Evolutionary conservation across 2,113 vertebrate genomes (phyloP).

Genomic region (Sapayoa aenigma): DNA sequence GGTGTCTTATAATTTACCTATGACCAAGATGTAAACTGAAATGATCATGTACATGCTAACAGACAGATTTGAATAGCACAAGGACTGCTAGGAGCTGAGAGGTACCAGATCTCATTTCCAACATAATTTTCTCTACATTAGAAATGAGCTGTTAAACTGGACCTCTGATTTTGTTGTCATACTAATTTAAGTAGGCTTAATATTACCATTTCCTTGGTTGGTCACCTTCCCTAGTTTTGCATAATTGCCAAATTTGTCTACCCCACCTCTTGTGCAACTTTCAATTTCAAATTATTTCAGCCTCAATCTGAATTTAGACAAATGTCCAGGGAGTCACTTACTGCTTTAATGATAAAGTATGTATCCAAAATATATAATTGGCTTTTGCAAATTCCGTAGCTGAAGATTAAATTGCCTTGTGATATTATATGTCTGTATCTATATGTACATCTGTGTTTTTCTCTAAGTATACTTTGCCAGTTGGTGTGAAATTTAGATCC

Average conservation of each 20-base stretch:
- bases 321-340: neutral
- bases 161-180: neutral
- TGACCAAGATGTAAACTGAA: neutral
- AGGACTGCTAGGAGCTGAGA: neutral
- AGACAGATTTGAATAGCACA: neutral
- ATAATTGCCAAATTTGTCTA: conserved; percentile 15
- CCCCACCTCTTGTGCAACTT: neutral
- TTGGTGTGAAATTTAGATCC: neutral
- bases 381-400: neutral
- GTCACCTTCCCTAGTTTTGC: neutral
- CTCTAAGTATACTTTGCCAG: neutral
- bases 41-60: neutral
- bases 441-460: neutral
- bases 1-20: neutral
- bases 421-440: neutral
- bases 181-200: neutral
- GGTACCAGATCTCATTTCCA: neutral
- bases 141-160: conserved; percentile 20
- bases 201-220: neutral
- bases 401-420: neutral
- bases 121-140: conserved; percentile 1
- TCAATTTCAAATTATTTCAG: neutral
- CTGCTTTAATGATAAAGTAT: neutral
- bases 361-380: neutral
- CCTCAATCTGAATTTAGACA: neutral